phyloP scores from a whole-genome alignment of 2,113 vertebrate genomes.

The Mustela nigripes region DNA sequence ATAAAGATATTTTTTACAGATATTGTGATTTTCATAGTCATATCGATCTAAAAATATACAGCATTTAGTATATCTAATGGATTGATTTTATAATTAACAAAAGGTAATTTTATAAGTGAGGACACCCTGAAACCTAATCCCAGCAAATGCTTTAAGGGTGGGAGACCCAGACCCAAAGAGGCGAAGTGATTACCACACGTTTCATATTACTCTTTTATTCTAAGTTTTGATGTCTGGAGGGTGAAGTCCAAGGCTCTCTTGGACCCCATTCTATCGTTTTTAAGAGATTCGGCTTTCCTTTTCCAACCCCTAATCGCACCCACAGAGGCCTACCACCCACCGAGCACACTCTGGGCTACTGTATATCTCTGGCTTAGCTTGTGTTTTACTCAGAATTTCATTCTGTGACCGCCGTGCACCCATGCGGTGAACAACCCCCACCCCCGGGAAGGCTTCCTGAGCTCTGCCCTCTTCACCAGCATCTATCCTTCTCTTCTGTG shows the following conservation, averaged over 20 bases:
- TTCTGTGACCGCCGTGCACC: neutral
- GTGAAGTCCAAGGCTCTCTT: neutral
- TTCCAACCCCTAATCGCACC: neutral
- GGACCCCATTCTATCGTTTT: neutral
- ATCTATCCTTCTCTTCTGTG: neutral
- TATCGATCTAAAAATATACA: constrained; percentile 5
- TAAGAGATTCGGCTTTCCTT: neutral
- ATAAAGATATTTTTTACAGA: constrained; percentile 44
- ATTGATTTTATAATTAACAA: constrained; percentile 18
- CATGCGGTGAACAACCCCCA: neutral
- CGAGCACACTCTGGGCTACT: neutral
- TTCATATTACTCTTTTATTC: neutral
- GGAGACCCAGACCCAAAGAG: neutral
- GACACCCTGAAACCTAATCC: neutral
- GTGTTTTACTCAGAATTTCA: neutral
- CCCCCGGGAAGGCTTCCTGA: neutral
- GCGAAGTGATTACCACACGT: neutral
- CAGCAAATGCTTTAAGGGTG: neutral
- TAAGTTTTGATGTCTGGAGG: neutral
- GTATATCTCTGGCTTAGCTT: neutral
- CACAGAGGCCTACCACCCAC: neutral
- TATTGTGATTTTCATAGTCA: constrained; percentile 23
- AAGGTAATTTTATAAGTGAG: constrained; percentile 49
- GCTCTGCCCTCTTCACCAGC: neutral
- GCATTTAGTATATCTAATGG: neutral